Conservation (phyloP, 2,888 invertebrate species). For the Gandaritis pyraliata region DNA sequence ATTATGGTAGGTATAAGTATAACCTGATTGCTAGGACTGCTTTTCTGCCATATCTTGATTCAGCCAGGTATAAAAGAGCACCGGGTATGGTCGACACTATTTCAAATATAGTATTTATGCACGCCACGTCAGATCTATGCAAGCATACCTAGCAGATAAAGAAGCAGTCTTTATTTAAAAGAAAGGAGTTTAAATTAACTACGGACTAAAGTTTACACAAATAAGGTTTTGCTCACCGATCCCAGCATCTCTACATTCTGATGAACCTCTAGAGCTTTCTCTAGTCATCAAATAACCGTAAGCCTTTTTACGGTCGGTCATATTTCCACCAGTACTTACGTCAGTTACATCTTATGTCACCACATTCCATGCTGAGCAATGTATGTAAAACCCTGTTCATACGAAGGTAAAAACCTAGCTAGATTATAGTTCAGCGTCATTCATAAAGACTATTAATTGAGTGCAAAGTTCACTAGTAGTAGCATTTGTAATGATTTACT, state of each 20-base stretch:
- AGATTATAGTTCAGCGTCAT: constrained; percentile 26
- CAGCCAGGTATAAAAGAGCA: not conserved
- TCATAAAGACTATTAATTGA: constrained; percentile 16
- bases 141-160: too few relatives aligned
- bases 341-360: too few relatives aligned
- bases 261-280: not conserved
- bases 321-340: constrained; percentile 9
- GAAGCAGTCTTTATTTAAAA: too few relatives aligned
- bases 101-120: too few relatives aligned
- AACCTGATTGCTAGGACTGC: constrained; percentile 21
- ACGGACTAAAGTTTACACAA: too few relatives aligned
- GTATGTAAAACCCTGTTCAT: constrained; percentile 12
- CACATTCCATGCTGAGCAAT: constrained; percentile 20
- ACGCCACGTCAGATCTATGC: too few relatives aligned
- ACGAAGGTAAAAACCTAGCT: constrained; percentile 16
- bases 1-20: constrained; percentile 29
- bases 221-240: not conserved
- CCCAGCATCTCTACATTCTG: not conserved
- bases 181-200: too few relatives aligned
- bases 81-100: not conserved
- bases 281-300: constrained; percentile 10
- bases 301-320: constrained; percentile 8
- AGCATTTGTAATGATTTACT: constrained; percentile 22
- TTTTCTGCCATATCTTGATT: constrained; percentile 13
- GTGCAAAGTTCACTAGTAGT: constrained; percentile 23